Evolutionary conservation across 2,113 vertebrate species (phyloP).

Genomic region (Hypocryptadius cinnamomeus): DNA sequence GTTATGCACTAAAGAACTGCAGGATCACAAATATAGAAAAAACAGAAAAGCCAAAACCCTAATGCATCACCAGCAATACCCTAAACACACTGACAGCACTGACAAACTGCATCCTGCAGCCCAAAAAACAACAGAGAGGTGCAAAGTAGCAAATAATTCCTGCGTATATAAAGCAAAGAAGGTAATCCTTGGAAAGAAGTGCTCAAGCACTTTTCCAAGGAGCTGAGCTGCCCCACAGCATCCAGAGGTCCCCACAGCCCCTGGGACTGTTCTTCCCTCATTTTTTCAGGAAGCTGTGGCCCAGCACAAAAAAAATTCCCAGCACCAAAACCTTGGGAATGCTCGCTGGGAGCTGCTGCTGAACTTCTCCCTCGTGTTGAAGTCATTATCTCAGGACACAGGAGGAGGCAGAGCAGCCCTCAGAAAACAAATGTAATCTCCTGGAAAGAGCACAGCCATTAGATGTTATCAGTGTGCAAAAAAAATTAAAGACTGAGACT

Average conservation of each 20-base stretch:
- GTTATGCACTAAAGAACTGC: neutral
- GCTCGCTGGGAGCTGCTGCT: neutral
- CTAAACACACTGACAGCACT: neutral
- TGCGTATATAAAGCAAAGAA: neutral
- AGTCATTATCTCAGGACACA: neutral
- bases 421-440: neutral
- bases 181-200: neutral
- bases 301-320: neutral
- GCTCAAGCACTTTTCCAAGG: neutral
- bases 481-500: neutral
- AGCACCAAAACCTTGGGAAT: neutral
- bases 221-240: neutral
- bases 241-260: neutral
- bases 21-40: fast-evolving
- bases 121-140: neutral
- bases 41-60: neutral
- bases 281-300: neutral
- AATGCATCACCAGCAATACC: neutral
- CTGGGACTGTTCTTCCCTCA: fast-evolving
- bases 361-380: neutral
- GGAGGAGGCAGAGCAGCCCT: neutral
- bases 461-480: neutral
- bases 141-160: neutral
- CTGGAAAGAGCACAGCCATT: neutral
- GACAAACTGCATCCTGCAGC: neutral